phyloP scores from a whole-genome alignment of 2,113 vertebrate species.

The Pelvicachromis taeniatus region DNA sequence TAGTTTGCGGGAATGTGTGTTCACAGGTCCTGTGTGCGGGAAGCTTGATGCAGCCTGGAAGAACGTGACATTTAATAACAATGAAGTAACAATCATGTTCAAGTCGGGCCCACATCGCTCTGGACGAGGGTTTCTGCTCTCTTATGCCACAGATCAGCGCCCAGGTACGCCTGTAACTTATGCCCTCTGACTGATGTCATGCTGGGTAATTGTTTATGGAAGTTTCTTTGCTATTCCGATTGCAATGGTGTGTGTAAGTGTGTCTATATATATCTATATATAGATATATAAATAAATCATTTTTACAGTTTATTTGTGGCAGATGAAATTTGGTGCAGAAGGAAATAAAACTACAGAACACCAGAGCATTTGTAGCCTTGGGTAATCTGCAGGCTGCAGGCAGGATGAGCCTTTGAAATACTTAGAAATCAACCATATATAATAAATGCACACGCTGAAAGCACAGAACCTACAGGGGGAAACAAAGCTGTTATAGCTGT shows the following conservation, averaged over 20 bases:
- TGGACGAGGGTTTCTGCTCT: slow-evolving; percentile 82
- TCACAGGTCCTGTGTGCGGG: slow-evolving; percentile 81
- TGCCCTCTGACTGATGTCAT: background rate
- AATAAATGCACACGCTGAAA: background rate
- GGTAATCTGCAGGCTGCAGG: background rate
- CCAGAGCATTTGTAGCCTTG: background rate
- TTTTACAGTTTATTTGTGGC: background rate
- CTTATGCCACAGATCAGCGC: slow-evolving; percentile 78
- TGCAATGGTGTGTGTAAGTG: background rate
- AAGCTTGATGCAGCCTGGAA: slow-evolving; percentile 42
- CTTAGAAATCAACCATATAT: background rate
- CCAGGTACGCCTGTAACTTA: slow-evolving; percentile 68
- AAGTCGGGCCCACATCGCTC: slow-evolving; percentile 77
- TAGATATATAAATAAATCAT: too few relatives aligned
- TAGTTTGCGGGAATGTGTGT: background rate
- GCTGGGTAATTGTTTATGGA: background rate
- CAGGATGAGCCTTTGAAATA: background rate
- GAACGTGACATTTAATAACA: slow-evolving; percentile 71
- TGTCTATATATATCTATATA: too few relatives aligned
- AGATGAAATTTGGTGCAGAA: background rate
- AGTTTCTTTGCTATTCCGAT: background rate
- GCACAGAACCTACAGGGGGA: background rate
- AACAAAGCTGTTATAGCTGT: background rate
- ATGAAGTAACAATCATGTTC: slow-evolving; percentile 74
- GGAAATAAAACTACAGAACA: background rate